A percentile compares a stretch with the other conserved stretches of the same genome.
Conservation (phyloP, 2,888 invertebrate genomes). For the Cephonodes hylas region DNA sequence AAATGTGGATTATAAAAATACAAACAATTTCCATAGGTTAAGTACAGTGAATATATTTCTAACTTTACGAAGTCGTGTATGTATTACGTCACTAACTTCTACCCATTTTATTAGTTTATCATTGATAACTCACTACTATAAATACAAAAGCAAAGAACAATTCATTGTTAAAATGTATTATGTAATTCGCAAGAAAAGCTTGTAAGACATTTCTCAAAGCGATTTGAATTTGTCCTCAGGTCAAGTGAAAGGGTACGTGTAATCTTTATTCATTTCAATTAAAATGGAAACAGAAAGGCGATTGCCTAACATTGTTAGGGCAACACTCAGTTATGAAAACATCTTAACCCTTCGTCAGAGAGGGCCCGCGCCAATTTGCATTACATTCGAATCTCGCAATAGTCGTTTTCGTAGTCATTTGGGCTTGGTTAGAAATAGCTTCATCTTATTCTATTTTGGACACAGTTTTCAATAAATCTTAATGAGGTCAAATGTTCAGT, state of each 20-base stretch:
- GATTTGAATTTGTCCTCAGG: conserved; percentile 16
- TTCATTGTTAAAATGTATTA: not conserved
- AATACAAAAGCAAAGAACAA: not conserved
- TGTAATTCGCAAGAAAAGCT: not conserved
- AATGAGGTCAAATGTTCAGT: no score
- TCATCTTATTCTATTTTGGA: not conserved
- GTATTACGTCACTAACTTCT: no score
- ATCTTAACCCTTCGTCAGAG: conserved; percentile 67
- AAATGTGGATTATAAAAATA: no score
- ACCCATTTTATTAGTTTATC: no score
- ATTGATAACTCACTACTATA: no score
- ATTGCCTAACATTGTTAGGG: conserved; percentile 30
- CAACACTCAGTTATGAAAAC: conserved; percentile 74
- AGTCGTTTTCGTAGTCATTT: conserved; percentile 30
- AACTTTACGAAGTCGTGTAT: no score
- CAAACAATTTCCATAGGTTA: no score
- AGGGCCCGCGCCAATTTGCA: conserved; percentile 63
- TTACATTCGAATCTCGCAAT: conserved; percentile 62
- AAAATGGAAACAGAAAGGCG: conserved; percentile 35
- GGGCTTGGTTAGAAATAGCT: not conserved
- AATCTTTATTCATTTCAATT: conserved; percentile 37
- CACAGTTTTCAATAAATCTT: no score
- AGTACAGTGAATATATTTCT: no score
- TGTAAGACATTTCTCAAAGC: conserved; percentile 31
- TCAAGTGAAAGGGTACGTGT: conserved; percentile 15